Percentiles rank a stretch among this genome's conserved stretches.
Evolutionary conservation across 2,888 invertebrate genomes (phyloP).

Genomic region (Malthinus seriepunctatus): DNA sequence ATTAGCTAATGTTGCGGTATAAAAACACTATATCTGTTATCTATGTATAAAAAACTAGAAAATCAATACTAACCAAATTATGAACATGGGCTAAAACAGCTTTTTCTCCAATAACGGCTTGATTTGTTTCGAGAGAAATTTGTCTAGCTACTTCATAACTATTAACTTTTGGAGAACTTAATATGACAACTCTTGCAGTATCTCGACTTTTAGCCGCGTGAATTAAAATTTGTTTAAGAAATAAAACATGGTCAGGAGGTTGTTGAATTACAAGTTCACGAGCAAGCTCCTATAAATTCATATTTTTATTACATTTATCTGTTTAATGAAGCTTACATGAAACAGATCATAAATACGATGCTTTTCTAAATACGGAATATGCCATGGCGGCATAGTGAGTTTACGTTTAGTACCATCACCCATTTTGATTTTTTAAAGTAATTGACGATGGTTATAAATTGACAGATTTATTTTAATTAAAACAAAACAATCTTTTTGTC

Average conservation of each 20-base stretch:
- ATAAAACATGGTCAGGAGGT: conserved; percentile 66
- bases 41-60: conserved; percentile 1
- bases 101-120: conserved; percentile 44
- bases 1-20: no score
- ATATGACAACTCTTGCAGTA: conserved; percentile 59
- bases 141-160: conserved; percentile 44
- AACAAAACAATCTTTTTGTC: no score
- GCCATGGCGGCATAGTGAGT: conserved; percentile 54
- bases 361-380: conserved; percentile 67
- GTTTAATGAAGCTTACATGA: conserved; percentile 54
- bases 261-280: conserved; percentile 62
- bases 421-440: conserved; percentile 6
- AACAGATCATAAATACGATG: conserved; percentile 67
- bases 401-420: conserved; percentile 40
- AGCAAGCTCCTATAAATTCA: conserved; percentile 59
- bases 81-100: conserved; percentile 18
- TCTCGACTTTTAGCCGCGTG: conserved; percentile 57
- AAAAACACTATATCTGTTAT: not conserved
- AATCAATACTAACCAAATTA: conserved; percentile 1
- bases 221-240: conserved; percentile 62
- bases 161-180: conserved; percentile 59
- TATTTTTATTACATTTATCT: no score
- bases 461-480: no score
- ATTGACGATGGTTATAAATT: no score
- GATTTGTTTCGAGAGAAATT: conserved; percentile 44